Evolutionary conservation across 2,797 vertebrate genomes (phyloP), one percentile per base, ranked within the genome.

Genomic region (Xenopus petersii): DNA sequence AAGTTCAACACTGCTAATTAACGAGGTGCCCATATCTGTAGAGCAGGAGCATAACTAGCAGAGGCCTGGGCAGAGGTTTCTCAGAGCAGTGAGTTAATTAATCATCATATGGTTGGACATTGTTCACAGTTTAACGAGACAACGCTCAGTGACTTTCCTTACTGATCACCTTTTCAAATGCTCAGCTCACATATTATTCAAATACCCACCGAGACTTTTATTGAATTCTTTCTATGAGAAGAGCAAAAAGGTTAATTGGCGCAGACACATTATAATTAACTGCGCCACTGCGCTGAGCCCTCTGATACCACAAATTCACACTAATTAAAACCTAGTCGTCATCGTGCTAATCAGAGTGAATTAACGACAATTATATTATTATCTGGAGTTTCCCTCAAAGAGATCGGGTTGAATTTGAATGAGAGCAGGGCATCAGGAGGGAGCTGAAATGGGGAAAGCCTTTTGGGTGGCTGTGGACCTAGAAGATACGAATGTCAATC

Each of bases 261-360:
- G 51, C 7, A 21, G 64, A 67, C 62, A 56, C 58, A 71, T 62
- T 59, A 24, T 73, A 73, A 68, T 78, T 73, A 73, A 68, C 70
- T 65, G 36, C 42, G 21, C 21, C 70, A 62, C 75, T 56, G 12
- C 75, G 61, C 21, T 21, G 21, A 21, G 21, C 21, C 21, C 21
- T 21, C 70, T 21, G 75, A 48, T 68, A 59, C 64, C 8, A 10
- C 26, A 55, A 54, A 78, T 73, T 78, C 75, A 58, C 75, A 64
- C 64, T 73, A 78, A 78, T 78, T 73, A 78, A 73, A 73, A 69
- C 70, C 64, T 59, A 64, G 75, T 49, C 21, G 21, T 21, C 21
- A 21, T 21, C 1, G 21, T 21, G 21, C 21, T 21, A 21, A 21
- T 21, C 21, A 21, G 21, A 21, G 21, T 21, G 67, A 62, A 69